Conservation (phyloP, 2,797 vertebrate species). For the Rhinichthys osculus region DNA sequence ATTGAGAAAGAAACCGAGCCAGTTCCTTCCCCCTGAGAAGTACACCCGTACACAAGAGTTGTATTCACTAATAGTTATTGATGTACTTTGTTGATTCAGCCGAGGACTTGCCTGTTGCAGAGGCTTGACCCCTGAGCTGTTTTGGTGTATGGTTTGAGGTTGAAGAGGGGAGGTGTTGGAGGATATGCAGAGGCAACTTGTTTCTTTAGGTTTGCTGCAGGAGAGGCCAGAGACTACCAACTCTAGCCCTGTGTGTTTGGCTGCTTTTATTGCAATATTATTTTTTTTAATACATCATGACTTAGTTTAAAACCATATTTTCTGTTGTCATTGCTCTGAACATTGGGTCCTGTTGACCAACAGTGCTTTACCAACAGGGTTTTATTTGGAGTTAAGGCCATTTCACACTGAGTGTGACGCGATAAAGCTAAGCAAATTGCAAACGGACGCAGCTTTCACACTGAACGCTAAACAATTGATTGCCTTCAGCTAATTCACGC, state of each 20-base stretch:
- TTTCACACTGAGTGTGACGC: no score
- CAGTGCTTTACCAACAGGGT: constrained; percentile 25
- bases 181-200: constrained; percentile 71
- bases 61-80: constrained; percentile 81
- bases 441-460: no score
- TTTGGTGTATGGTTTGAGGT: constrained; percentile 78
- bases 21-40: constrained; percentile 68
- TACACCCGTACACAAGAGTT: constrained; percentile 77
- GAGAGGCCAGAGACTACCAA: constrained; percentile 56
- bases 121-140: constrained; percentile 77
- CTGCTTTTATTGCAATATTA: constrained; percentile 72
- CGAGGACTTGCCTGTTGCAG: constrained; percentile 70
- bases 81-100: constrained; percentile 80
- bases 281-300: constrained; percentile 68
- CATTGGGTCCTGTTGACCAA: constrained; percentile 71
- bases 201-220: constrained; percentile 68
- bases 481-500: no score
- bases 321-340: constrained; percentile 68
- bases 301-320: constrained; percentile 74
- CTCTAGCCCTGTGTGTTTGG: constrained; percentile 49
- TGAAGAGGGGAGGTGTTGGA: constrained; percentile 66
- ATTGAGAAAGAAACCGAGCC: constrained; percentile 70
- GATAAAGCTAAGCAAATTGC: no score
- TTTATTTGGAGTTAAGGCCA: constrained; percentile 67
- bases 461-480: no score